A percentile compares a stretch with the other conserved stretches of the same genome.
Evolutionary conservation across 2,888 invertebrate species (phyloP).

Genomic region (Tetrapedia diversipes): DNA sequence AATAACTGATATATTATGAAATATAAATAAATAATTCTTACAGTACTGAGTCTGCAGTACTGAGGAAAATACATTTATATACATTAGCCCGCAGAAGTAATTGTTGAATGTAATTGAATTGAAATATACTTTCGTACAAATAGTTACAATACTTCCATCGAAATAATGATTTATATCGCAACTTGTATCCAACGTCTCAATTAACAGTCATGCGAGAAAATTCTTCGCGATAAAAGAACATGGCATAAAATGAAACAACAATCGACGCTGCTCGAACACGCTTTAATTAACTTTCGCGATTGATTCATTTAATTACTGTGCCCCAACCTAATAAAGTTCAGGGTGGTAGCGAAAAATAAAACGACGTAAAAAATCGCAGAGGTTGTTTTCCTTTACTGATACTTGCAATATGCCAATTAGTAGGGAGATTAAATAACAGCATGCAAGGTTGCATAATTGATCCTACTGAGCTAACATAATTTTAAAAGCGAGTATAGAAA

Average conservation of each 20-base stretch:
- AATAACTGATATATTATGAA: too few relatives aligned
- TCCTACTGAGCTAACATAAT: background rate
- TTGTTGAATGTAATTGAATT: too few relatives aligned
- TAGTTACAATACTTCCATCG: too few relatives aligned
- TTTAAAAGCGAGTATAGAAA: too few relatives aligned
- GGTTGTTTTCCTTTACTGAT: background rate
- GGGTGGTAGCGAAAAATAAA: background rate
- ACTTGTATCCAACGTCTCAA: background rate
- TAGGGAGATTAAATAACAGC: background rate
- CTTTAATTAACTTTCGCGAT: conserved; percentile 11
- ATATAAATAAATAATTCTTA: too few relatives aligned
- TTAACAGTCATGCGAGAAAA: background rate
- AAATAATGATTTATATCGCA: too few relatives aligned
- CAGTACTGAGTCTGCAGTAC: too few relatives aligned
- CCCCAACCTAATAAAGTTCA: background rate
- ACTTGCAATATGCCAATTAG: background rate
- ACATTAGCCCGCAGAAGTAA: too few relatives aligned
- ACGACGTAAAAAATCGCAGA: background rate
- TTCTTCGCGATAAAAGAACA: background rate
- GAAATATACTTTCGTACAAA: too few relatives aligned
- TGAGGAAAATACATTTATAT: too few relatives aligned
- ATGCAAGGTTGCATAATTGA: background rate
- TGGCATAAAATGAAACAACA: background rate
- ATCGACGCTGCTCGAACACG: background rate
- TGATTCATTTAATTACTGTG: background rate